A percentile compares a stretch with the other conserved stretches of the same genome.
Evolutionary conservation across 2,797 vertebrate species (phyloP).

Genomic region (Microchirus variegatus): DNA sequence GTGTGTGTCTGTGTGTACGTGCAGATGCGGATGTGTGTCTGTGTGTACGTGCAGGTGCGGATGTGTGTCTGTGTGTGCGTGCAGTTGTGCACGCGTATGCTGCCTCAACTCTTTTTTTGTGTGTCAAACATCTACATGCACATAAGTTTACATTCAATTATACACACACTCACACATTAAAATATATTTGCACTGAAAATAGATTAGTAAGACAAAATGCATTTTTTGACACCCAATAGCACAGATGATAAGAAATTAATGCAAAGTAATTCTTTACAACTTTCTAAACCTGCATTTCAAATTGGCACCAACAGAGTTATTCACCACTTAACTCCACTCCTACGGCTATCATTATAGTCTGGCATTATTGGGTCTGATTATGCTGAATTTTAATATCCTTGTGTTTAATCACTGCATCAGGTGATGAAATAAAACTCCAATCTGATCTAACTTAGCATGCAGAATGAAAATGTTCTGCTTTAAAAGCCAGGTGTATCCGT

Average conservation of each 20-base stretch:
- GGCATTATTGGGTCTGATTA: neutral
- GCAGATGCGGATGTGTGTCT: too few species aligned
- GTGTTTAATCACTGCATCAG: neutral
- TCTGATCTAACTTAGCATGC: too few species aligned
- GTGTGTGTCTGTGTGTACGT: conserved; percentile 1
- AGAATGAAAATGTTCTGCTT: conserved; percentile 10
- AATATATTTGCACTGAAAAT: conserved; percentile 20
- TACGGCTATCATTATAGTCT: too few species aligned
- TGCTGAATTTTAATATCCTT: neutral
- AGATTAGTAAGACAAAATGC: conserved; percentile 18
- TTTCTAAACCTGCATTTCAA: too few species aligned
- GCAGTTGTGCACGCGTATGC: too few species aligned
- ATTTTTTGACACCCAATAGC: conserved; percentile 13
- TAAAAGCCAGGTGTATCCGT: neutral
- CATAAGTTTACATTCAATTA: neutral
- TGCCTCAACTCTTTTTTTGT: neutral
- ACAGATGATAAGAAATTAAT: conserved; percentile 25
- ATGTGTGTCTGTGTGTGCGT: too few species aligned
- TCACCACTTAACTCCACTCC: too few species aligned
- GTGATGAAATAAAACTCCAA: neutral
- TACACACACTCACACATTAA: conserved; percentile 9
- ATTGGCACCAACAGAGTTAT: too few species aligned
- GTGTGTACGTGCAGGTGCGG: neutral
- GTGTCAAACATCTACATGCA: conserved; percentile 1
- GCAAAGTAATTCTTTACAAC: conserved; percentile 19